These are phyloP conservation scores for Himalopsyche anomala DNA, from an alignment of 2,888 invertebrate genomes.

Conservation along the genomic window DNA sequence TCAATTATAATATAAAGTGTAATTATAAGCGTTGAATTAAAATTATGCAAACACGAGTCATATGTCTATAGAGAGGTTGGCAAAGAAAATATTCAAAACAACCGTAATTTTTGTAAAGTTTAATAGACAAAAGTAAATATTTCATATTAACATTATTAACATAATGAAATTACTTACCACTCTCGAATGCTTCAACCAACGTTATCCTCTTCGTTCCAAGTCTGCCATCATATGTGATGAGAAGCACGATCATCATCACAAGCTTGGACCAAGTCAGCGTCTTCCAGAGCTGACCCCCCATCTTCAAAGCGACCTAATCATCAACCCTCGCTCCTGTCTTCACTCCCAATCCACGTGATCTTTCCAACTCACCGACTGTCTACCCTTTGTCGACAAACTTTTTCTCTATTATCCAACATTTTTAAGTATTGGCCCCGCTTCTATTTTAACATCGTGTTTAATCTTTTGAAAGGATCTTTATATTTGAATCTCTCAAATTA, in stretches of 20 bases:
- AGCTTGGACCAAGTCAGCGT: conserved; percentile 35
- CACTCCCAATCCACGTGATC: neutral
- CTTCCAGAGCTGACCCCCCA: conserved; percentile 40
- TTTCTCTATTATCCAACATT: conserved; percentile 35
- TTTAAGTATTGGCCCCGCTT: neutral
- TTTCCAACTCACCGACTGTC: conserved; percentile 22
- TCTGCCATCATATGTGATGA: conserved; percentile 11
- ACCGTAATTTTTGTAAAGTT: too few relatives aligned
- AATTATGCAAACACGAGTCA: too few relatives aligned
- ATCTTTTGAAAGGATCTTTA: conserved; percentile 38
- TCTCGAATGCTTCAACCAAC: conserved; percentile 23
- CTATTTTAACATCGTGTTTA: conserved; percentile 16
- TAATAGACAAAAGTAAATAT: too few relatives aligned
- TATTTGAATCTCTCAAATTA: neutral
- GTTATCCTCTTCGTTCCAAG: neutral
- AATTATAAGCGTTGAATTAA: too few relatives aligned
- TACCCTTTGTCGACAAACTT: conserved; percentile 34
- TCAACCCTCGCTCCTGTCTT: conserved; percentile 23
- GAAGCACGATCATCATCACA: conserved; percentile 8
- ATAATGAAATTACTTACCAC: neutral
- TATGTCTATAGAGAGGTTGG: too few relatives aligned
- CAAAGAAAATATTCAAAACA: too few relatives aligned
- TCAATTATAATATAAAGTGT: too few relatives aligned
- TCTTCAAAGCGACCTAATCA: conserved; percentile 34
- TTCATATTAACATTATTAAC: too few relatives aligned